A percentile compares a stretch with the other conserved stretches of the same genome.
Conservation (phyloP, 2,113 vertebrate species). For the Pelobates fuscus region DNA sequence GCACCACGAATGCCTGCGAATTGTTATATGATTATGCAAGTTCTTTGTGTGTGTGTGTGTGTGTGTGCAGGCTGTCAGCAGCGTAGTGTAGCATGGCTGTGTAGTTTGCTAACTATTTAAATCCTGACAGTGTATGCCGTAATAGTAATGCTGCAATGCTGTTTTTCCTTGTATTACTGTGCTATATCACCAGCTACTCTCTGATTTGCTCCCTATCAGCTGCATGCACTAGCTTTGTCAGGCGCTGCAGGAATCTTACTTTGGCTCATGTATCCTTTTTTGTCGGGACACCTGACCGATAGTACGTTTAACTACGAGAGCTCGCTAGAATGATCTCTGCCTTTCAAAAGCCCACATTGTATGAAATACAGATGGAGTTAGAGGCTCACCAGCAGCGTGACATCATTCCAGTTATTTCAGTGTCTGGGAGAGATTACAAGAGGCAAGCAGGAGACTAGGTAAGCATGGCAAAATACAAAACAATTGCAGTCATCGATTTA, state of each 20-base stretch:
- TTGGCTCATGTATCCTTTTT: conserved; percentile 53
- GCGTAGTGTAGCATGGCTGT: neutral
- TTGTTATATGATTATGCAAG: neutral
- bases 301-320: conserved; percentile 18
- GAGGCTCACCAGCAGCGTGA: conserved; percentile 27
- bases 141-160: conserved; percentile 76
- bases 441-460: conserved; percentile 18
- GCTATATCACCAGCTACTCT: conserved; percentile 62
- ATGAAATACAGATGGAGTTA: conserved; percentile 42
- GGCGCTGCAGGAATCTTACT: conserved; percentile 73
- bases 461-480: conserved; percentile 19
- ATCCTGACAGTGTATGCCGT: conserved; percentile 58
- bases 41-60: neutral
- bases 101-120: conserved; percentile 36
- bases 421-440: conserved; percentile 3
- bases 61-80: neutral
- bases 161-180: conserved; percentile 66
- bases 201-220: conserved; percentile 71
- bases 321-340: conserved; percentile 34
- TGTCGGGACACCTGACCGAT: conserved; percentile 52
- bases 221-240: conserved; percentile 66
- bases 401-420: conserved; percentile 31
- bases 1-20: neutral
- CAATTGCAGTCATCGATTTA: conserved; percentile 19
- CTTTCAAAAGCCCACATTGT: conserved; percentile 38